Conservation (phyloP, 92 coral and sea anemone species). For the Palythoa grandis region DNA sequence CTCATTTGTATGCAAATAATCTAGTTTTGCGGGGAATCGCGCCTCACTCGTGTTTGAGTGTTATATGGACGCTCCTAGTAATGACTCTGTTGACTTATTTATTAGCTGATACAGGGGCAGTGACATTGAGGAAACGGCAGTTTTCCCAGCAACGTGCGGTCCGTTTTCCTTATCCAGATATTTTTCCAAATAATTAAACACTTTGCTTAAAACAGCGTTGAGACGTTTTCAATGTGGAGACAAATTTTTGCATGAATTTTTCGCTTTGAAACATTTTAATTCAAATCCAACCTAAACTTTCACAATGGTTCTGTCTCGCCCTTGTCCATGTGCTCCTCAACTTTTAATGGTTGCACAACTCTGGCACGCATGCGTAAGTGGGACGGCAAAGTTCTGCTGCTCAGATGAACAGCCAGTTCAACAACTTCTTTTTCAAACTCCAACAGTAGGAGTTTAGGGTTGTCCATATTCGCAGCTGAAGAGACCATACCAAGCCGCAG, state of each 20-base stretch:
- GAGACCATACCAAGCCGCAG: constrained; percentile 72
- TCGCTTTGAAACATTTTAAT: too few relatives aligned
- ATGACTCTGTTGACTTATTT: too few relatives aligned
- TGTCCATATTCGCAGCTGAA: constrained; percentile 54
- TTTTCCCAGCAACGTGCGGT: too few relatives aligned
- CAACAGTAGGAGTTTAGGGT: constrained; percentile 63
- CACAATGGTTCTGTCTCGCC: constrained; percentile 23
- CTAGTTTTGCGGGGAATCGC: too few relatives aligned
- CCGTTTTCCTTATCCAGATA: too few relatives aligned
- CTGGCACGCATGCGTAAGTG: constrained; percentile 78
- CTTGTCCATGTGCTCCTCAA: constrained; percentile 39
- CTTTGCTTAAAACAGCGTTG: too few relatives aligned
- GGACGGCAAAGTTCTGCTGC: constrained; percentile 79
- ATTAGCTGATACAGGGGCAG: too few relatives aligned
- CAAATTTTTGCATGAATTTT: not conserved
- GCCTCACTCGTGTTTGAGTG: too few relatives aligned
- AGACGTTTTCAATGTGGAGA: not conserved
- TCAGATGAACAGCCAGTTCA: constrained; percentile 67
- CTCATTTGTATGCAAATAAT: too few relatives aligned
- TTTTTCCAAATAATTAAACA: too few relatives aligned
- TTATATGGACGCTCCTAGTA: too few relatives aligned
- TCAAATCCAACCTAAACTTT: not conserved
- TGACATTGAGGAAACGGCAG: too few relatives aligned
- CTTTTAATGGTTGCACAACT: constrained; percentile 39
- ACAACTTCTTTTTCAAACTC: constrained; percentile 81